Percentiles rank a stretch among this genome's conserved stretches.
Conservation (phyloP, 1,140 invertebrate species). For the Amyelois transitella region DNA sequence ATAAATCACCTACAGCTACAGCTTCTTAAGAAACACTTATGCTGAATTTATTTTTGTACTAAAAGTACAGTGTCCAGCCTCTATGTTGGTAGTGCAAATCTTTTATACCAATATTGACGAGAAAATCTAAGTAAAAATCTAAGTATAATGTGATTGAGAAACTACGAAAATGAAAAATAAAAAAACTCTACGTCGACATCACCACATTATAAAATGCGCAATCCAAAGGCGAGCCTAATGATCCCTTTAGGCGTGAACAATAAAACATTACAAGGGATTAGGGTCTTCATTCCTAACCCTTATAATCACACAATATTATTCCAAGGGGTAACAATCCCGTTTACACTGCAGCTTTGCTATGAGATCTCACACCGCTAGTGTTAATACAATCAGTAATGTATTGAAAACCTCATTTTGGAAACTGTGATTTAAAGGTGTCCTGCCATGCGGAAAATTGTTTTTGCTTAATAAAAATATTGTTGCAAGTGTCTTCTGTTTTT, state of each 20-base stretch:
- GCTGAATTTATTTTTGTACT: no score
- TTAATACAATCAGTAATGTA: conserved; percentile 15
- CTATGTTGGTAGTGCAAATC: no score
- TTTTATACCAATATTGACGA: no score
- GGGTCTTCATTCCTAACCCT: conserved; percentile 28
- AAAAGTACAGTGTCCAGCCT: no score
- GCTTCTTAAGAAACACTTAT: no score
- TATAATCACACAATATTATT: conserved; percentile 22
- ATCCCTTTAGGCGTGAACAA: conserved; percentile 32
- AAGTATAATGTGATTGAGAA: no score
- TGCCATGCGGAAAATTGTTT: conserved; percentile 22
- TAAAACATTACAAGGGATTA: conserved; percentile 52
- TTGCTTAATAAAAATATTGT: conserved; percentile 16
- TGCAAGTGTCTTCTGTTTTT: conserved; percentile 9
- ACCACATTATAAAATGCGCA: conserved; percentile 28
- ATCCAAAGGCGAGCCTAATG: conserved; percentile 48
- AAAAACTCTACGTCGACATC: neutral
- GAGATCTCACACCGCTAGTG: conserved; percentile 6
- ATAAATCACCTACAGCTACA: no score
- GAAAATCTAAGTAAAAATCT: no score
- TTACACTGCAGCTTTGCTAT: conserved; percentile 7
- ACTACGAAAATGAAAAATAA: no score
- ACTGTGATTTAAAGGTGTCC: conserved; percentile 5
- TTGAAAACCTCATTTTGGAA: conserved; percentile 4
- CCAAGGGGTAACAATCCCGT: conserved; percentile 7